Conservation (phyloP, 2,113 vertebrate species). For the Channa argus region DNA sequence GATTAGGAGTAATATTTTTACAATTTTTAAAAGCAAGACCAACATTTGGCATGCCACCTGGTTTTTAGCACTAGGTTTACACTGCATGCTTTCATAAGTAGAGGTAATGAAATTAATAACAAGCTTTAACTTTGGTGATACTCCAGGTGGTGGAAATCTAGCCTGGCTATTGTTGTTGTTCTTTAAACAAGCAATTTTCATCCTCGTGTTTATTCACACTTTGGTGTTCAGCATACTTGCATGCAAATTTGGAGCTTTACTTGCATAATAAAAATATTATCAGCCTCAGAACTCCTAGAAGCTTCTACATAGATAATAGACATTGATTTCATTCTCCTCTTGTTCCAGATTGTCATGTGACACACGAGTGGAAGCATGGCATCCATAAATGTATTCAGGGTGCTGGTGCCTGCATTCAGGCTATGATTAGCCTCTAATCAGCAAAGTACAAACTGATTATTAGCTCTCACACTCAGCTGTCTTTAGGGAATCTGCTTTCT, state of each 20-base stretch:
- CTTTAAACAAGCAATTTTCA: background rate
- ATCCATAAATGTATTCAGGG: conserved; percentile 82
- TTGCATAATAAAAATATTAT: conserved; percentile 86
- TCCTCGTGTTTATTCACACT: conserved; percentile 40
- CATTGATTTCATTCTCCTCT: conserved; percentile 74
- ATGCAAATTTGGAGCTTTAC: conserved; percentile 63
- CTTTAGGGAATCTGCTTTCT: conserved; percentile 87
- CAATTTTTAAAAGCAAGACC: no score
- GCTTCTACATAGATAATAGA: conserved; percentile 77
- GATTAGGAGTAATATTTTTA: no score
- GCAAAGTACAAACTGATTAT: conserved; percentile 94
- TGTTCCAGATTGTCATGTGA: conserved; percentile 73
- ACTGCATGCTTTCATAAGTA: no score
- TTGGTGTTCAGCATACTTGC: conserved; percentile 26
- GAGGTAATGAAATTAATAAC: no score
- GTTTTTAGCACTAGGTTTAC: no score
- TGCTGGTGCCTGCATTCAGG: conserved; percentile 84
- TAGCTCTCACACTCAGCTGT: conserved; percentile 88
- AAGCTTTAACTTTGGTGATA: no score
- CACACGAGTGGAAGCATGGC: conserved; percentile 74
- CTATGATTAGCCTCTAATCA: conserved; percentile 95
- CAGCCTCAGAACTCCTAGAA: conserved; percentile 76
- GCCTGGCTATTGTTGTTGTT: background rate
- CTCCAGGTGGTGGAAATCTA: background rate
- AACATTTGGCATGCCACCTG: no score